These are phyloP conservation scores for Brachyhypopomus occidentalis DNA, from an alignment of 2,113 vertebrate species.

Conservation along the genomic window DNA sequence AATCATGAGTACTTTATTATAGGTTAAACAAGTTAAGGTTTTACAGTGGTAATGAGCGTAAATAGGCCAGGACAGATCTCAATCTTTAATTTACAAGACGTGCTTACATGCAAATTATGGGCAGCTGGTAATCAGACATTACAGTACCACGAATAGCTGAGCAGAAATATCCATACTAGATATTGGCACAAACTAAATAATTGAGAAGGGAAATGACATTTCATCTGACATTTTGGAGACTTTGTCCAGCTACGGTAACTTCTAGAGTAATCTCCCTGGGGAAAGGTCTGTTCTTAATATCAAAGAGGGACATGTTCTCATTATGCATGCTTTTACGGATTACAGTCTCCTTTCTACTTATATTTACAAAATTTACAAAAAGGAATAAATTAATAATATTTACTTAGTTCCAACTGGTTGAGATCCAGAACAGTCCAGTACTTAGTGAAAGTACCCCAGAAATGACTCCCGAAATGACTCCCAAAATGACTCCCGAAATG, in stretches of 20 bases:
- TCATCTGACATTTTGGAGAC: slow-evolving; percentile 28
- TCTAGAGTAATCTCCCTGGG: not conserved
- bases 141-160: not conserved
- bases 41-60: too few species aligned
- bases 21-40: too few species aligned
- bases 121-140: not conserved
- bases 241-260: not conserved
- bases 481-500: not conserved
- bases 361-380: slow-evolving; percentile 29
- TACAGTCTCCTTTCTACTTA: slow-evolving; percentile 16
- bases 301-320: slow-evolving; percentile 15
- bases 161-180: slow-evolving; percentile 30
- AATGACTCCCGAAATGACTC: not conserved
- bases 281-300: slow-evolving; percentile 26
- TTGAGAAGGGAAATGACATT: slow-evolving; percentile 51
- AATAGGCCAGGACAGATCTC: too few species aligned
- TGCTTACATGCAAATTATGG: not conserved
- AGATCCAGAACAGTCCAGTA: slow-evolving; percentile 11
- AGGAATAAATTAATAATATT: slow-evolving; percentile 44
- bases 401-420: slow-evolving; percentile 36
- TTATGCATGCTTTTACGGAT: slow-evolving; percentile 14
- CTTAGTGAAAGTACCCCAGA: not conserved
- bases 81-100: not conserved
- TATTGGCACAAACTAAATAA: slow-evolving; percentile 32
- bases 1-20: too few species aligned